phyloP scores from a whole-genome alignment of 2,888 invertebrate species.

The Pterostichus madidus region DNA sequence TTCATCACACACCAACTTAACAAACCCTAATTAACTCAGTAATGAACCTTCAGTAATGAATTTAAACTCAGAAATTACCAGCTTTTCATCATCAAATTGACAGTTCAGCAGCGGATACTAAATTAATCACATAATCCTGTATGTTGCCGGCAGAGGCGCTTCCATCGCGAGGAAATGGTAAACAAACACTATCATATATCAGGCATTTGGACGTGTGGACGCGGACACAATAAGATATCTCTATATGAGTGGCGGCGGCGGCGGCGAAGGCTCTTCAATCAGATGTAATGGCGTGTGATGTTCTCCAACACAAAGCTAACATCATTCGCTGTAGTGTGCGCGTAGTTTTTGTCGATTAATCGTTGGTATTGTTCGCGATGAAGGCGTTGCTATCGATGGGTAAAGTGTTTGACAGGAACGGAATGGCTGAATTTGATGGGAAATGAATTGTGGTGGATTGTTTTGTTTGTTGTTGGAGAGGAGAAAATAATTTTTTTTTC shows the following conservation, averaged over 20 bases:
- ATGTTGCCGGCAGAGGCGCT: neutral
- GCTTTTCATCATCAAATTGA: constrained; percentile 52
- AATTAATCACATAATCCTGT: constrained; percentile 30
- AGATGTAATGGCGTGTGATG: constrained; percentile 42
- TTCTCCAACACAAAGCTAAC: constrained; percentile 25
- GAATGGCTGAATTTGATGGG: neutral
- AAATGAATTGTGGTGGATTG: too few relatives aligned
- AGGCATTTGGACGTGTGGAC: neutral
- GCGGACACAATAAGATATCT: constrained; percentile 21
- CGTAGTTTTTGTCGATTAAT: constrained; percentile 46
- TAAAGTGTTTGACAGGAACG: neutral
- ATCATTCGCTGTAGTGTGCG: neutral
- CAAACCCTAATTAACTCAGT: constrained; percentile 35
- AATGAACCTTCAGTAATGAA: constrained; percentile 28
- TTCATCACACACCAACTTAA: constrained; percentile 6
- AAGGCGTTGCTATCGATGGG: neutral
- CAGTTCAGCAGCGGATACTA: neutral
- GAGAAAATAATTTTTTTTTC: too few relatives aligned
- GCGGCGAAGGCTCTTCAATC: constrained; percentile 36
- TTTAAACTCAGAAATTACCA: constrained; percentile 40
- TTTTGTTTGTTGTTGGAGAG: too few relatives aligned
- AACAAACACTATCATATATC: constrained; percentile 55
- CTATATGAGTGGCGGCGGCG: constrained; percentile 3
- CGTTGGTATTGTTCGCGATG: constrained; percentile 26
- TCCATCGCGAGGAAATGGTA: constrained; percentile 19